phyloP scores from a whole-genome alignment of 2,113 vertebrate species.

The Etheostoma cragini region DNA sequence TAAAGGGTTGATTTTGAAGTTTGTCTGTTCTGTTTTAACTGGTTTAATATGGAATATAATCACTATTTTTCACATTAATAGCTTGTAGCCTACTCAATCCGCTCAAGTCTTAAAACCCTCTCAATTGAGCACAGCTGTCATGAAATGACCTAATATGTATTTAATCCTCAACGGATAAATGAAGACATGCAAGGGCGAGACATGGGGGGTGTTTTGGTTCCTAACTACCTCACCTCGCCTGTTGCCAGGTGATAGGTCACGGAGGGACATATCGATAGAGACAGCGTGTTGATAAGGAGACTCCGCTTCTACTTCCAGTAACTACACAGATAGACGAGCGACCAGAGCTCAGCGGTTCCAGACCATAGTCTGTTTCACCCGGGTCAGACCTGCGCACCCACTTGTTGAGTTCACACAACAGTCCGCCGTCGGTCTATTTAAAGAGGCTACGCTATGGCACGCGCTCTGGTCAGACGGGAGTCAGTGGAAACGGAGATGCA shows the following conservation, averaged over 20 bases:
- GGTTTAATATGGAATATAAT: not conserved
- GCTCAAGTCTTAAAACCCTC: not conserved
- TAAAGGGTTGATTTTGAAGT: not conserved
- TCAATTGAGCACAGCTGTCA: not conserved
- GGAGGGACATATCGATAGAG: not conserved
- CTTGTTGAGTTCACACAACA: slow-evolving; percentile 73
- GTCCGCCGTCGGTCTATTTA: slow-evolving; percentile 77
- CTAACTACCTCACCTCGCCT: slow-evolving; percentile 10
- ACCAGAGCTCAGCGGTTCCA: not conserved
- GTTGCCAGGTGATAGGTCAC: not conserved
- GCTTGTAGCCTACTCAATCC: not conserved
- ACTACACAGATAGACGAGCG: not conserved
- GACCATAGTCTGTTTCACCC: too few species aligned
- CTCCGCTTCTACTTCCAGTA: not conserved
- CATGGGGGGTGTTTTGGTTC: not conserved
- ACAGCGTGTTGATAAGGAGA: slow-evolving; percentile 50
- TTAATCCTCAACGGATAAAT: not conserved
- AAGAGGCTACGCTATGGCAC: slow-evolving; percentile 82
- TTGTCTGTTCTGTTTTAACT: not conserved
- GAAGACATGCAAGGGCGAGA: too few species aligned
- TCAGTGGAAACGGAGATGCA: slow-evolving; percentile 83
- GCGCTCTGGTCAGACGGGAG: slow-evolving; percentile 75
- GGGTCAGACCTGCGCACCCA: slow-evolving; percentile 59
- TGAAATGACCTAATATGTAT: not conserved
- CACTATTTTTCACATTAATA: not conserved